A percentile compares a stretch with the other conserved stretches of the same genome.
Evolutionary conservation across 2,888 invertebrate species (phyloP).

Genomic region (Unio pictorum): DNA sequence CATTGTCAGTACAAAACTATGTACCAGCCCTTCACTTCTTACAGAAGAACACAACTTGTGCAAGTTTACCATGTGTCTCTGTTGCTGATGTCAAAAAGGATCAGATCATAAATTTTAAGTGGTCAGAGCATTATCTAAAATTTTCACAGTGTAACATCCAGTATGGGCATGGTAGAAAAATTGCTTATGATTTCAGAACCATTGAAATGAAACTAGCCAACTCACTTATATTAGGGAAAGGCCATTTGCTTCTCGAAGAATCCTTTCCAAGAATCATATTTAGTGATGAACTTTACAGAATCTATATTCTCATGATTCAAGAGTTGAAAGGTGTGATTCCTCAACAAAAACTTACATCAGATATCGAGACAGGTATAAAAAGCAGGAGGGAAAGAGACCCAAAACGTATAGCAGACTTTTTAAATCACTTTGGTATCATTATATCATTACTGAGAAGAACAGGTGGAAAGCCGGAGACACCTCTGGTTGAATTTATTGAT

Average conservation of each 20-base stretch:
- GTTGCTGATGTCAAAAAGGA: constrained; percentile 14
- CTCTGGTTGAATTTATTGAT: constrained; percentile 31
- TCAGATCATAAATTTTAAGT: constrained; percentile 11
- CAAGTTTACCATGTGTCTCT: constrained; percentile 11
- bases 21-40: not conserved
- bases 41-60: not conserved
- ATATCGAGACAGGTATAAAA: constrained; percentile 17
- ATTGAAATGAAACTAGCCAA: constrained; percentile 32
- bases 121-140: constrained; percentile 14
- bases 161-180: constrained; percentile 23
- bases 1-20: constrained; percentile 7
- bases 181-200: constrained; percentile 29
- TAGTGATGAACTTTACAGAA: constrained; percentile 38
- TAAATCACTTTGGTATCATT: constrained; percentile 35
- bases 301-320: constrained; percentile 21
- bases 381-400: constrained; percentile 16
- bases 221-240: constrained; percentile 20
- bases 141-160: constrained; percentile 28
- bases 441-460: constrained; percentile 37
- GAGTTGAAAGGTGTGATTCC: constrained; percentile 16
- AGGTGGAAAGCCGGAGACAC: constrained; percentile 21
- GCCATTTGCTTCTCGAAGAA: constrained; percentile 13
- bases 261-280: constrained; percentile 29
- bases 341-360: constrained; percentile 22
- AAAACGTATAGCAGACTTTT: constrained; percentile 19